A percentile compares a stretch with the other conserved stretches of the same genome.
Evolutionary conservation across 2,888 invertebrate species (phyloP).

Genomic region (Periphyllus acericola): DNA sequence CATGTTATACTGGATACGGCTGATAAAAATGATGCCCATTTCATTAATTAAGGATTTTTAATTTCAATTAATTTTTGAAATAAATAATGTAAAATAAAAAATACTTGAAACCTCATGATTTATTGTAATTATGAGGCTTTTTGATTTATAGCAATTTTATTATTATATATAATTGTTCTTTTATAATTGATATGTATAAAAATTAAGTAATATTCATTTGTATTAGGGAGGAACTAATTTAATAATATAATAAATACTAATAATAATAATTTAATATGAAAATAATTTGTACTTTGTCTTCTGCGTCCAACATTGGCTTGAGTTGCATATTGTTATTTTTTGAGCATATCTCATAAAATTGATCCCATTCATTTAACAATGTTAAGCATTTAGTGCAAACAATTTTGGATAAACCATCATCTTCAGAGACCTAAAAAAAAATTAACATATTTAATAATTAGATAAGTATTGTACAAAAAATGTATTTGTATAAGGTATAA

Average conservation of each 20-base stretch:
- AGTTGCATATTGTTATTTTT: slow-evolving; percentile 50
- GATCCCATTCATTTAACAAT: slow-evolving; percentile 61
- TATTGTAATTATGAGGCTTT: too few relatives aligned
- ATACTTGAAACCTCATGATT: too few relatives aligned
- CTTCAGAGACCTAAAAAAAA: slow-evolving; percentile 62
- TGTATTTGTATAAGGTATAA: too few relatives aligned
- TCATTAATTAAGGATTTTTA: too few relatives aligned
- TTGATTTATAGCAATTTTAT: too few relatives aligned
- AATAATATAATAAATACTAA: not conserved
- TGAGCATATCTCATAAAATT: slow-evolving; percentile 63
- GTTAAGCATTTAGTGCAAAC: slow-evolving; percentile 62
- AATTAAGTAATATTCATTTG: too few relatives aligned
- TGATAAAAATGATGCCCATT: too few relatives aligned
- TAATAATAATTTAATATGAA: slow-evolving; percentile 5
- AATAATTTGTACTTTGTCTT: slow-evolving; percentile 56
- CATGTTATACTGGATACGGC: too few relatives aligned
- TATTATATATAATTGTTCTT: too few relatives aligned
- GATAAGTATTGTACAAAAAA: not conserved
- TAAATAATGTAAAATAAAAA: too few relatives aligned
- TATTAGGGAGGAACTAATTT: not conserved
- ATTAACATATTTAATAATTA: not conserved
- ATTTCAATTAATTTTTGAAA: too few relatives aligned
- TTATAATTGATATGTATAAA: too few relatives aligned
- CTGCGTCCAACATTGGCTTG: slow-evolving; percentile 40
- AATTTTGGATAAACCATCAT: slow-evolving; percentile 63